Evolutionary conservation across 2,797 vertebrate species (phyloP).

Genomic region (Antrozous pallidus): DNA sequence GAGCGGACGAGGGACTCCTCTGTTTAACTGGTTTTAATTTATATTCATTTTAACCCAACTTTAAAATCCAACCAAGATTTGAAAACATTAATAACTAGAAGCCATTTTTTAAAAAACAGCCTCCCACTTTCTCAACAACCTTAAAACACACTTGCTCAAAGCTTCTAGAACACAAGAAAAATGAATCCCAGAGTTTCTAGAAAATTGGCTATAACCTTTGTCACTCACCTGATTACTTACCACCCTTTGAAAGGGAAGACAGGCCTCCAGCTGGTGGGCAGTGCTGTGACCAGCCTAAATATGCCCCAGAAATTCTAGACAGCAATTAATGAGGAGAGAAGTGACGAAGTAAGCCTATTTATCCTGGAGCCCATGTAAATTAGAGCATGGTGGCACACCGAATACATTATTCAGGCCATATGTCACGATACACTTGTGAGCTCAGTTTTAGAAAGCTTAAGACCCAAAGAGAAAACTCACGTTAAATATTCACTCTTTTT

Average conservation of each 20-base stretch:
- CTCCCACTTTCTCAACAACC: slow-evolving; percentile 19
- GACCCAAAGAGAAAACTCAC: background rate
- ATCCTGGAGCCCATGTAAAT: background rate
- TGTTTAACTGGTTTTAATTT: slow-evolving; percentile 80
- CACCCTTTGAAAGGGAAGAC: slow-evolving; percentile 1
- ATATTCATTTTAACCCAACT: slow-evolving; percentile 73
- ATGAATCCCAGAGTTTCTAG: slow-evolving; percentile 49
- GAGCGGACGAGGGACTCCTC: slow-evolving; percentile 69
- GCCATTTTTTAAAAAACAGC: slow-evolving; percentile 54
- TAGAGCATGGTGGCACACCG: background rate
- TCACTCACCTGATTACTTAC: slow-evolving; percentile 29
- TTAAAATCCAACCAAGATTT: slow-evolving; percentile 73
- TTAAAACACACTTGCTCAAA: slow-evolving; percentile 52
- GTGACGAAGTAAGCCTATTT: background rate
- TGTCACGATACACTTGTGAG: background rate
- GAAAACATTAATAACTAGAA: slow-evolving; percentile 68
- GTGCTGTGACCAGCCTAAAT: background rate
- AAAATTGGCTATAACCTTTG: slow-evolving; percentile 57
- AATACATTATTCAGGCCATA: background rate
- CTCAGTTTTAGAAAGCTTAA: background rate
- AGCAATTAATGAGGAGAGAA: slow-evolving; percentile 35
- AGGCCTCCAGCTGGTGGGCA: background rate
- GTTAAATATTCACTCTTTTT: slow-evolving; percentile 54
- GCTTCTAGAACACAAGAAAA: slow-evolving; percentile 63
- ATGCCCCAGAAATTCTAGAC: slow-evolving; percentile 22